Evolutionary conservation across 2,113 vertebrate genomes (phyloP).

Genomic region (Scomber colias): DNA sequence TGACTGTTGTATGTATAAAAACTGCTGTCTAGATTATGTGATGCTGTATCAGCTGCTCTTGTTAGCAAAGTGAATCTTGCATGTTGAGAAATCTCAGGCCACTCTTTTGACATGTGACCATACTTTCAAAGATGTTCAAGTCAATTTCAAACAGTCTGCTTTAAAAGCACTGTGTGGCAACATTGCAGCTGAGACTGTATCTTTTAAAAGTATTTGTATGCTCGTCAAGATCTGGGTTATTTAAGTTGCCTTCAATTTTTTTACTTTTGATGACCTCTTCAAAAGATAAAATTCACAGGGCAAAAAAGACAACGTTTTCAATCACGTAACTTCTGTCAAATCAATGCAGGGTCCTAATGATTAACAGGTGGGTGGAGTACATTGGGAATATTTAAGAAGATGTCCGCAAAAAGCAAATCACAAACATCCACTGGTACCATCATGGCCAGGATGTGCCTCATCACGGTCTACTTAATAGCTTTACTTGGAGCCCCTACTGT

Average conservation of each 20-base stretch:
- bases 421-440: background rate
- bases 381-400: constrained; percentile 7
- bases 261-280: background rate
- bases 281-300: background rate
- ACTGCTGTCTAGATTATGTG: too few relatives aligned
- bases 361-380: constrained; percentile 42
- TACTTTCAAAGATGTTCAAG: background rate
- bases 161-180: too few relatives aligned
- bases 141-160: background rate
- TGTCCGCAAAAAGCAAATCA: background rate
- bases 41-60: too few relatives aligned
- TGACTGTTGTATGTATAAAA: too few relatives aligned
- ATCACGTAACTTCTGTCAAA: background rate
- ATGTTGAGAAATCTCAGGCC: constrained; percentile 4
- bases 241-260: too few relatives aligned
- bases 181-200: too few relatives aligned
- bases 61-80: too few relatives aligned
- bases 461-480: constrained; percentile 25
- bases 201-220: background rate
- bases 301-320: background rate
- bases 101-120: background rate
- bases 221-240: too few relatives aligned
- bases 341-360: constrained; percentile 42
- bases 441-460: constrained; percentile 14
- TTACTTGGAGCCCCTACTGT: constrained; percentile 44